Evolutionary conservation across 2,113 vertebrate genomes (phyloP).

Genomic region (Hemichromis elongatus): DNA sequence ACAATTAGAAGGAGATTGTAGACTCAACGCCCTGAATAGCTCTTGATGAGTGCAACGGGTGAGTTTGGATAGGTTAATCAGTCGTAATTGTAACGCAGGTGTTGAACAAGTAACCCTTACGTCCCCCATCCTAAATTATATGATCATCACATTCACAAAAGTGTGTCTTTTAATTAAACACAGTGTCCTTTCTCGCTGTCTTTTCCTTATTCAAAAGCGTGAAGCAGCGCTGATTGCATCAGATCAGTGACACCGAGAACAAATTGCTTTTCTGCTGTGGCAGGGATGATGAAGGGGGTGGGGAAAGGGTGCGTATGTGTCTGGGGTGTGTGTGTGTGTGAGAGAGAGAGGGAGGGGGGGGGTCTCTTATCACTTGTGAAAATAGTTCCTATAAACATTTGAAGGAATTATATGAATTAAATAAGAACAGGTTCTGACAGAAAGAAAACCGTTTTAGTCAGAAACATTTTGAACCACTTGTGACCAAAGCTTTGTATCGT

Average conservation of each 20-base stretch:
- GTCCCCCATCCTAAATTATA: conserved; percentile 37
- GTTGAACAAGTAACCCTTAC: conserved; percentile 44
- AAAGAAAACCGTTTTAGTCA: not conserved
- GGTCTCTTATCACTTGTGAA: conserved; percentile 26
- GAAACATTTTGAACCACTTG: not conserved
- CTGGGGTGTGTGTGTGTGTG: not conserved
- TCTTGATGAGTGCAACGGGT: conserved; percentile 54
- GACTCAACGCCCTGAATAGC: conserved; percentile 47
- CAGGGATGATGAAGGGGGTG: conserved; percentile 30
- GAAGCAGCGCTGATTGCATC: conserved; percentile 69
- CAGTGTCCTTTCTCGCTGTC: conserved; percentile 35
- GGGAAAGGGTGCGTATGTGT: not conserved
- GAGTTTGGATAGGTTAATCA: conserved; percentile 66
- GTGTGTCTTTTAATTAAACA: conserved; percentile 63
- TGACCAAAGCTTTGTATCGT: not conserved
- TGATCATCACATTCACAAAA: conserved; percentile 48
- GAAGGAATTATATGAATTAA: not conserved
- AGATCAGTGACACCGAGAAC: conserved; percentile 64
- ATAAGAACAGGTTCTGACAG: not conserved
- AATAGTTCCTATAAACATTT: not conserved
- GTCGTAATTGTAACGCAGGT: conserved; percentile 62
- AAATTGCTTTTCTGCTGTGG: conserved; percentile 69
- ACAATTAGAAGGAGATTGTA: conserved; percentile 54
- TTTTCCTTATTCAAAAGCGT: conserved; percentile 46
- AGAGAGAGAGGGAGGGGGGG: not conserved